phyloP scores from a whole-genome alignment of 2,113 vertebrate species.

The Motacilla alba region DNA sequence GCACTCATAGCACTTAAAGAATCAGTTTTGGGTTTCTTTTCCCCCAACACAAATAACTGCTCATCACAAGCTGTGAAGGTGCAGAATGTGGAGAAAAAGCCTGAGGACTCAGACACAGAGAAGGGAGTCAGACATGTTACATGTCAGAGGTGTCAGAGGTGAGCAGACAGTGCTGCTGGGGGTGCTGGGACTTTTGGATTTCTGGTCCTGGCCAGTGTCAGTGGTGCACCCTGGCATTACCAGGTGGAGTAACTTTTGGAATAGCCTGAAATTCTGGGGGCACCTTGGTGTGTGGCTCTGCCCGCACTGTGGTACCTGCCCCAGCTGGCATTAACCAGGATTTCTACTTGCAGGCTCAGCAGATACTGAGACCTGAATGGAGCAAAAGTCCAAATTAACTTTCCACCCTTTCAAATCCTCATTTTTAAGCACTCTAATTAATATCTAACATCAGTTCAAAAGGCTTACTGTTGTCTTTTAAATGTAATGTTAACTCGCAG shows the following conservation, averaged over 20 bases:
- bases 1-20: neutral
- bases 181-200: neutral
- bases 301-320: neutral
- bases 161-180: neutral
- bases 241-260: neutral
- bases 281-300: accelerated
- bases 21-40: neutral
- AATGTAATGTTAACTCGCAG: neutral
- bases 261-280: neutral
- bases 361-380: neutral
- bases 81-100: neutral
- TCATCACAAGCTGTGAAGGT: neutral
- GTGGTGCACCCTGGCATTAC: accelerated
- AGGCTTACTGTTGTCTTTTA: neutral
- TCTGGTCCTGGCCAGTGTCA: neutral
- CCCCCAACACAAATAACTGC: neutral
- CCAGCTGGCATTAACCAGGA: neutral
- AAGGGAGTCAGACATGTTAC: neutral
- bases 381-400: neutral
- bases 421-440: neutral
- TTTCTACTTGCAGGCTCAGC: neutral
- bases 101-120: accelerated
- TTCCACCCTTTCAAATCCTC: neutral
- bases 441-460: neutral
- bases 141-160: neutral